phyloP scores from a whole-genome alignment of 2,797 vertebrate genomes.

The Todus mexicanus region DNA sequence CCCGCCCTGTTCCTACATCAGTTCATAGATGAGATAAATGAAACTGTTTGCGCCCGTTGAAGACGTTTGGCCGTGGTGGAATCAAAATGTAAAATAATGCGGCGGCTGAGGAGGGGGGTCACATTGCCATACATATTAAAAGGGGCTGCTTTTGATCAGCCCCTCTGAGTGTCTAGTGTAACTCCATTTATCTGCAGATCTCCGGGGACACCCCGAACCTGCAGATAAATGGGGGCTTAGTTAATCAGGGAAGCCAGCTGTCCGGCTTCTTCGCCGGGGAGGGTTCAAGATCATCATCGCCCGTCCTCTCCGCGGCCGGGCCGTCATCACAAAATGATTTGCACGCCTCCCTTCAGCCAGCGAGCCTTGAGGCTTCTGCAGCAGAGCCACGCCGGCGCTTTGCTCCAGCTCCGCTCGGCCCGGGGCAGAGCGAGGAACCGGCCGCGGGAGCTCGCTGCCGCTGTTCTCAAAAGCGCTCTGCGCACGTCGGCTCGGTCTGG shows the following conservation, averaged over 20 bases:
- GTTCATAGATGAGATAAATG: not conserved
- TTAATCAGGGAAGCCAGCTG: constrained; percentile 63
- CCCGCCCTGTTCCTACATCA: not conserved
- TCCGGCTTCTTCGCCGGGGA: not conserved
- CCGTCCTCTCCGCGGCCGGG: not conserved
- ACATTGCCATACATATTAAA: constrained; percentile 52
- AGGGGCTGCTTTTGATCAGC: constrained; percentile 41
- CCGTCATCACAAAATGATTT: not conserved
- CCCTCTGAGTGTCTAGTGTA: not conserved
- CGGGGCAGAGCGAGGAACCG: not conserved
- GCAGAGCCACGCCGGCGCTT: not conserved
- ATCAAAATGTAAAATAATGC: constrained; percentile 37
- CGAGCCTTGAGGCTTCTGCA: not conserved
- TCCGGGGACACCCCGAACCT: not conserved
- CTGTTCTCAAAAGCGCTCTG: not conserved
- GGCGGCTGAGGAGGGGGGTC: not conserved
- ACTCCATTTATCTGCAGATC: constrained; percentile 46
- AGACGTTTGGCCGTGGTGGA: not conserved
- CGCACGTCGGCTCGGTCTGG: not conserved
- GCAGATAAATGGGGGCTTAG: constrained; percentile 22
- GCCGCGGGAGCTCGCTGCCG: not conserved
- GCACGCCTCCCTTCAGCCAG: not conserved
- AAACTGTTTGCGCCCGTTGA: not conserved
- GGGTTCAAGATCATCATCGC: constrained; percentile 35
- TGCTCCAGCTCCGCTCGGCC: not conserved